These are phyloP conservation scores for Channallabes apus DNA, from an alignment of 2,797 vertebrate species.

Conservation along the genomic window DNA sequence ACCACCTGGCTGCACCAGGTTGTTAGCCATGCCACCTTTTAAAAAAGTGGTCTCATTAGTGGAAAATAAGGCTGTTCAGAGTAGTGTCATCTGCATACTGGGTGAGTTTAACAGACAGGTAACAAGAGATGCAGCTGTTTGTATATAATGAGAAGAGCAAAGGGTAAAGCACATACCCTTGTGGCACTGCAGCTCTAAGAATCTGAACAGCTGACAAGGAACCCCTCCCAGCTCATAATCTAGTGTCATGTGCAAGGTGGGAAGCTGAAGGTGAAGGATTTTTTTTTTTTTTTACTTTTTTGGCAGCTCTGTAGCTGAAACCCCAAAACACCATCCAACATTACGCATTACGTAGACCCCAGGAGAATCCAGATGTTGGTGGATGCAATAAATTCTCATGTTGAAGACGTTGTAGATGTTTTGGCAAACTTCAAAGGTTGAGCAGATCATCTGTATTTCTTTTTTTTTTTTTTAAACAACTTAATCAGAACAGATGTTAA, in stretches of 20 bases:
- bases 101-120: background rate
- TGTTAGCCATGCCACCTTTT: background rate
- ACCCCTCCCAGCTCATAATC: background rate
- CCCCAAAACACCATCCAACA: background rate
- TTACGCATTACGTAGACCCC: background rate
- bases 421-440: background rate
- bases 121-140: background rate
- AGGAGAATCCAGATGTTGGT: background rate
- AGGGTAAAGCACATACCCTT: background rate
- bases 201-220: no score
- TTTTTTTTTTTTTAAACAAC: background rate
- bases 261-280: background rate
- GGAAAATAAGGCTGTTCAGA: background rate
- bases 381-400: background rate
- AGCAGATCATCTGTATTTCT: background rate
- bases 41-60: background rate
- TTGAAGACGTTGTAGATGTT: background rate
- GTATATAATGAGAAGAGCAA: background rate
- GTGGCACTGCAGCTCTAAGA: background rate
- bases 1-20: background rate
- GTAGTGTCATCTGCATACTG: background rate
- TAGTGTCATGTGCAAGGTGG: background rate
- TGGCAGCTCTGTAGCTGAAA: background rate
- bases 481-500: background rate
- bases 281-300: background rate